Evolutionary conservation across 2,113 vertebrate species (phyloP).

Genomic region (Centropus unirufus): DNA sequence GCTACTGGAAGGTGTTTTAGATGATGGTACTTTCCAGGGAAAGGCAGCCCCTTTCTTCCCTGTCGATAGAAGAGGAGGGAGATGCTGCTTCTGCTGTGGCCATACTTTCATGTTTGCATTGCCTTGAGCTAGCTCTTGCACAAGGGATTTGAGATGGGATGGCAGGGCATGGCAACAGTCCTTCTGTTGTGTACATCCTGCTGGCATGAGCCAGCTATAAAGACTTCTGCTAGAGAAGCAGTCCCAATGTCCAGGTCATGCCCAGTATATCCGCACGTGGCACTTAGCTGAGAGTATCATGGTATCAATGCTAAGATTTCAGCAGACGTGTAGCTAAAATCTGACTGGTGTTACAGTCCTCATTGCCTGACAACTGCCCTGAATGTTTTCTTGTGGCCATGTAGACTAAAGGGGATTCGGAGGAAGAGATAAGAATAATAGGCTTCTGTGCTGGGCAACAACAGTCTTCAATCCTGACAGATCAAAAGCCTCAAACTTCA

Average conservation of each 20-base stretch:
- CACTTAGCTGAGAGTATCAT: neutral
- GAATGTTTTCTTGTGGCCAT: neutral
- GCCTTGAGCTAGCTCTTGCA: neutral
- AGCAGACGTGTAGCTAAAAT: neutral
- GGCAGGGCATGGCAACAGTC: neutral
- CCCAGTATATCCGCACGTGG: accelerated
- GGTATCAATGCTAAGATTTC: neutral
- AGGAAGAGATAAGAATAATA: neutral
- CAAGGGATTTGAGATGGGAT: neutral
- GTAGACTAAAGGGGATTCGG: neutral
- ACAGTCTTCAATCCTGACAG: neutral
- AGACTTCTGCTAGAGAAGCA: neutral
- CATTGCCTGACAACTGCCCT: neutral
- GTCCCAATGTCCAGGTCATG: neutral
- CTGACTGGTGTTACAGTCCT: neutral
- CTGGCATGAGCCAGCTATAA: neutral
- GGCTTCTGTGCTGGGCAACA: neutral
- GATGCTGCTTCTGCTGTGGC: neutral
- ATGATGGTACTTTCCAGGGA: neutral
- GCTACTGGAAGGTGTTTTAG: neutral
- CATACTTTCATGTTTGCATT: accelerated
- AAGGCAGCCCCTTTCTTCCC: neutral
- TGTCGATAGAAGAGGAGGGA: neutral
- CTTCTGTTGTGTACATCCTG: neutral
- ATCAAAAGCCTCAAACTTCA: constrained; percentile 32